A percentile compares a stretch with the other conserved stretches of the same genome.
These are phyloP conservation scores for Laodelphax striatellus DNA, from an alignment of 1,140 invertebrate species.

Conservation along the genomic window DNA sequence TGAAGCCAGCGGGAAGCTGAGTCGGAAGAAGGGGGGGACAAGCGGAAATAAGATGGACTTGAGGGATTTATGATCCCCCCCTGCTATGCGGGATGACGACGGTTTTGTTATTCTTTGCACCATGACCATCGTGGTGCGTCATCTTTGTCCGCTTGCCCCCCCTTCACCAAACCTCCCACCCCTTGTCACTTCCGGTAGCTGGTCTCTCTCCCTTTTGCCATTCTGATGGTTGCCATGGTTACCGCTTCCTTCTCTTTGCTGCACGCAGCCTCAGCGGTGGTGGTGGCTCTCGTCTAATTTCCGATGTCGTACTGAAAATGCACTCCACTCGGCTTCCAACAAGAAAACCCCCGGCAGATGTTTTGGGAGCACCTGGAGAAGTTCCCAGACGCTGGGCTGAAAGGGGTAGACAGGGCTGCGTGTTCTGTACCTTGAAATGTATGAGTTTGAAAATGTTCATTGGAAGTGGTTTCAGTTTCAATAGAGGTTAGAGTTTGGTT, in stretches of 20 bases:
- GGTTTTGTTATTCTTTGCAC: neutral
- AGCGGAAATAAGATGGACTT: constrained; percentile 3
- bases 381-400: no score
- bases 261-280: no score
- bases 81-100: neutral
- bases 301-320: no score
- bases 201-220: neutral
- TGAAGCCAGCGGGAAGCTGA: neutral
- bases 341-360: no score
- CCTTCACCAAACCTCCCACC: neutral
- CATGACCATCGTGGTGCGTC: constrained; percentile 1
- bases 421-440: no score
- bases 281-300: no score
- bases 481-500: no score
- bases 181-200: neutral
- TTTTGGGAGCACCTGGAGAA: no score
- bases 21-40: neutral
- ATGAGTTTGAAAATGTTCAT: no score
- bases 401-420: no score
- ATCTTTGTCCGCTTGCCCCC: neutral
- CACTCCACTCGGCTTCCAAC: no score
- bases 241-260: neutral
- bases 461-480: no score
- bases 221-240: neutral
- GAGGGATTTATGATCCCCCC: neutral